phyloP scores from a whole-genome alignment of 2,113 vertebrate species.

The Phoxinus phoxinus region DNA sequence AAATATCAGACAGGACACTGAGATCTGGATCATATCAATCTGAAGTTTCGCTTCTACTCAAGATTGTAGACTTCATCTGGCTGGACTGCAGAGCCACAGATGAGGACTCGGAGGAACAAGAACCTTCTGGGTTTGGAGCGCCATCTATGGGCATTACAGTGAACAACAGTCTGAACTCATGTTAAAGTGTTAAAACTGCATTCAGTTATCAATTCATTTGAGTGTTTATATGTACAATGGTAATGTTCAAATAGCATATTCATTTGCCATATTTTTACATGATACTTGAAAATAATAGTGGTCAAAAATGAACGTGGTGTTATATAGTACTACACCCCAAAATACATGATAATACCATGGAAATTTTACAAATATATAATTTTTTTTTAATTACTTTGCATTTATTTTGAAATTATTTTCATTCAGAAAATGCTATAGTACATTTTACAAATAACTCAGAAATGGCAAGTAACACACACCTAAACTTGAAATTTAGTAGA shows the following conservation, averaged over 20 bases:
- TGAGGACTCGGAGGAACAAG: not conserved
- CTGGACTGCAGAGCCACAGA: not conserved
- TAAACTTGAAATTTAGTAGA: too few species aligned
- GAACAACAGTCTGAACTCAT: not conserved
- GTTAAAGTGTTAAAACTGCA: not conserved
- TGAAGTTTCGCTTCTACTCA: not conserved
- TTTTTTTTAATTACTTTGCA: too few species aligned
- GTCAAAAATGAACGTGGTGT: not conserved
- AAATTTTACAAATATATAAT: not conserved
- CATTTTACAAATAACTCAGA: too few species aligned
- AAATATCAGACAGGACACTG: not conserved
- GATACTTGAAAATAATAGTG: not conserved
- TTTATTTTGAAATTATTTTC: too few species aligned
- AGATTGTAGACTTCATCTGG: not conserved
- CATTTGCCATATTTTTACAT: not conserved
- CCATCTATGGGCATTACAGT: slow-evolving; percentile 38
- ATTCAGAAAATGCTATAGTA: too few species aligned
- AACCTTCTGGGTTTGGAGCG: slow-evolving; percentile 23
- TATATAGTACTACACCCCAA: not conserved
- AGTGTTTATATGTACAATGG: not conserved
- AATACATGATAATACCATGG: not conserved
- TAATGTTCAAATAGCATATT: not conserved
- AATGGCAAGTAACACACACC: too few species aligned
- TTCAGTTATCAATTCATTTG: not conserved
- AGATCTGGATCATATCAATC: slow-evolving; percentile 1